Conservation (phyloP, 2,888 invertebrate species). For the Hemithea aestivaria region DNA sequence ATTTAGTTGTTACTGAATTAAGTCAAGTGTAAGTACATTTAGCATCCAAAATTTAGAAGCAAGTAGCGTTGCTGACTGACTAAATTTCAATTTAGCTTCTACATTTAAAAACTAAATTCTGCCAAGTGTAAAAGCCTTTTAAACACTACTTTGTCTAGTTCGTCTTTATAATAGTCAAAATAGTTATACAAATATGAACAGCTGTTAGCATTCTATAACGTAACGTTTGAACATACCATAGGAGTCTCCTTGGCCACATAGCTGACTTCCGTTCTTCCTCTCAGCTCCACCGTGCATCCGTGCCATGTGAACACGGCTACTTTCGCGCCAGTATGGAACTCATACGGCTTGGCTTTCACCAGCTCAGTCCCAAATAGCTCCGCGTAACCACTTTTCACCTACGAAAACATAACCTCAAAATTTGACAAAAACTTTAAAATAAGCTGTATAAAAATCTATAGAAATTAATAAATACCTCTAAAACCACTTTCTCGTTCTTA, state of each 20-base stretch:
- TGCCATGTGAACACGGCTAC: conserved; percentile 98
- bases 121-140: too few species aligned
- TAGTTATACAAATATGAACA: conserved; percentile 2
- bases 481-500: conserved; percentile 88
- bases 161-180: too few species aligned
- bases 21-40: too few species aligned
- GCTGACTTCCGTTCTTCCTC: conserved; percentile 94
- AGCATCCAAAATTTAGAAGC: too few species aligned
- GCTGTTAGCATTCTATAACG: too few species aligned
- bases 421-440: conserved; percentile 12
- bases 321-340: conserved; percentile 93
- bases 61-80: too few species aligned
- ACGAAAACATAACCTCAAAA: conserved; percentile 26
- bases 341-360: conserved; percentile 94
- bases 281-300: conserved; percentile 91
- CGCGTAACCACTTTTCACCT: conserved; percentile 93
- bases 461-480: conserved; percentile 81
- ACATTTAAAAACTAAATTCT: too few species aligned
- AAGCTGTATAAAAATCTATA: too few species aligned
- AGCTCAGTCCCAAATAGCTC: conserved; percentile 98
- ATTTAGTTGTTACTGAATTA: too few species aligned
- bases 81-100: too few species aligned
- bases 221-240: conserved; percentile 89
- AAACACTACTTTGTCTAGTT: too few species aligned
- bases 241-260: conserved; percentile 98